phyloP scores from a whole-genome alignment of 2,113 vertebrate genomes.

The Sus scrofa region DNA sequence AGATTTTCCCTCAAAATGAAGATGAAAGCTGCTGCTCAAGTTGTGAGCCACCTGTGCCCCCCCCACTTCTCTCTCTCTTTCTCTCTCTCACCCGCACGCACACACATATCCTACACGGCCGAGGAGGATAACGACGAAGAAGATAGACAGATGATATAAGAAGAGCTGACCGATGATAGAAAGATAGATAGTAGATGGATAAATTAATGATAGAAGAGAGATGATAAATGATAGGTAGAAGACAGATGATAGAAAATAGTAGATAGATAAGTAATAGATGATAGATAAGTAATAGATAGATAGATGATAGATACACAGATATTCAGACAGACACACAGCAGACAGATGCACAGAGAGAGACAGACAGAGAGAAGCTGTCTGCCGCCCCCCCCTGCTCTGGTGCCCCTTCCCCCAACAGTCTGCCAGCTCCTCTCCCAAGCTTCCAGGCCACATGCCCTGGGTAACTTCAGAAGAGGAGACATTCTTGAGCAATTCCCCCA shows the following conservation, averaged over 20 bases:
- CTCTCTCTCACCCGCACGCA: neutral
- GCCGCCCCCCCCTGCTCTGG: fast-evolving
- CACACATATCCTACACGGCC: too few species aligned
- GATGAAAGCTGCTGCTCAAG: neutral
- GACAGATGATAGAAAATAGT: neutral
- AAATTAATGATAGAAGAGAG: too few species aligned
- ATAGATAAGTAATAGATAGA: neutral
- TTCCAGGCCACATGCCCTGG: fast-evolving
- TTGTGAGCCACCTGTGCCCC: neutral
- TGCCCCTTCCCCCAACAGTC: neutral
- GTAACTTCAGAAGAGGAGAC: neutral
- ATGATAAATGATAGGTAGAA: neutral
- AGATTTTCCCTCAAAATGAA: neutral
- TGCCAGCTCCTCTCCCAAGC: too few species aligned
- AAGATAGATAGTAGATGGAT: neutral
- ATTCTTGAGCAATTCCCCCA: neutral
- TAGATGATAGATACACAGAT: neutral
- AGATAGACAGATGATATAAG: neutral
- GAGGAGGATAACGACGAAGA: neutral
- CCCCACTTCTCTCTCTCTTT: neutral
- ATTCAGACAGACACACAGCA: neutral
- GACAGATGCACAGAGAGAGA: neutral
- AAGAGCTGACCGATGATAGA: neutral
- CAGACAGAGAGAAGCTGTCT: neutral
- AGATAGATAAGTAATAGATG: neutral